Percentiles rank a stretch among this genome's conserved stretches.
Conservation (phyloP, 2,888 invertebrate species). For the Erebia palarica region DNA sequence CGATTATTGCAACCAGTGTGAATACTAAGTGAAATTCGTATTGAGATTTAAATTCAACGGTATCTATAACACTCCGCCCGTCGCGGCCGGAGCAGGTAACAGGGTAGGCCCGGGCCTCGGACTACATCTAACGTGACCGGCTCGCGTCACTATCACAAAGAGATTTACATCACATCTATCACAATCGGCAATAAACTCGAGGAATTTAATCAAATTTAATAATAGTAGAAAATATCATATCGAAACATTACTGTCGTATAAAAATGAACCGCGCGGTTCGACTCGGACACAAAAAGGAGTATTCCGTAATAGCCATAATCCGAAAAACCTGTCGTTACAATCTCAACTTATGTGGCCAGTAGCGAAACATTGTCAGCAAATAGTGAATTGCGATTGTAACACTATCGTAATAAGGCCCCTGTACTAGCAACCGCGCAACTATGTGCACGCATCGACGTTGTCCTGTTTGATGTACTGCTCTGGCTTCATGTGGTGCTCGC, state of each 20-base stretch:
- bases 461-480: conserved; percentile 77
- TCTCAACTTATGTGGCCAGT: no score
- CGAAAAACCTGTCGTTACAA: no score
- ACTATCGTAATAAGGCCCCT: no score
- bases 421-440: conserved; percentile 40
- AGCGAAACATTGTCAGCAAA: no score
- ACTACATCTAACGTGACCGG: conserved; percentile 67
- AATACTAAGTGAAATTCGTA: conserved; percentile 68
- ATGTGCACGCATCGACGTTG: conserved; percentile 79
- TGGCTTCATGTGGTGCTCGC: conserved; percentile 83
- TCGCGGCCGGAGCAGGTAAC: background rate
- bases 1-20: conserved; percentile 57
- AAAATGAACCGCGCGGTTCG: background rate
- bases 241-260: conserved; percentile 11
- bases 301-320: no score
- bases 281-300: background rate
- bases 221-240: conserved; percentile 8
- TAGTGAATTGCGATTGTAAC: no score
- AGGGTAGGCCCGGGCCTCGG: conserved; percentile 41
- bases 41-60: conserved; percentile 55
- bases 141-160: conserved; percentile 78
- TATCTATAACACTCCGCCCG: conserved; percentile 45
- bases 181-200: conserved; percentile 67
- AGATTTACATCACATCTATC: conserved; percentile 78
- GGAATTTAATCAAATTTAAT: conserved; percentile 28